phyloP scores from a whole-genome alignment of 1,140 invertebrate species.

The Sipha flava region DNA sequence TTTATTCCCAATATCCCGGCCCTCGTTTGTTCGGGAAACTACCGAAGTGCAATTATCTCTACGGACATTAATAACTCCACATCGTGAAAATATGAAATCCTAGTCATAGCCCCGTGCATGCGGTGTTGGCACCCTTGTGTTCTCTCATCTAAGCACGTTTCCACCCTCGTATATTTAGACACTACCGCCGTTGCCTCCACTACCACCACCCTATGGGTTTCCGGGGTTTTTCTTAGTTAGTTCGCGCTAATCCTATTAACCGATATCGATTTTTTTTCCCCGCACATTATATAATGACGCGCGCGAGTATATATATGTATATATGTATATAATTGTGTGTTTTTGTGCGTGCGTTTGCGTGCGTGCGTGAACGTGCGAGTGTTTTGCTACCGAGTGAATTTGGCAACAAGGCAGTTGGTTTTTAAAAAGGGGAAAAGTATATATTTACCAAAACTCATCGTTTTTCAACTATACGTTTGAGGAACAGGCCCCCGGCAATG shows the following conservation, averaged over 20 bases:
- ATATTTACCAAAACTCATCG: not conserved
- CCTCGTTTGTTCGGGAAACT: no score
- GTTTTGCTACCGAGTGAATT: not conserved
- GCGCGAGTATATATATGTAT: not conserved
- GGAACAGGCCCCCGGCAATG: no score
- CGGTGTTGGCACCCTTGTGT: slow-evolving; percentile 16
- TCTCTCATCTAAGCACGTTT: slow-evolving; percentile 18
- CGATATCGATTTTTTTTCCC: slow-evolving; percentile 31
- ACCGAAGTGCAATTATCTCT: no score
- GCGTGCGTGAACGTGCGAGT: not conserved
- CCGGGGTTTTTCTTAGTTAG: slow-evolving; percentile 32
- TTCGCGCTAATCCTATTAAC: slow-evolving; percentile 31
- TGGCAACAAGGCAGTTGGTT: slow-evolving; percentile 14
- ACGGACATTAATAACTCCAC: not conserved
- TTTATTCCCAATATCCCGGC: no score
- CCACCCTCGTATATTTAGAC: slow-evolving; percentile 28
- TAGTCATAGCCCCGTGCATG: not conserved
- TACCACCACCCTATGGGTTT: not conserved
- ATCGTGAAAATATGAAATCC: not conserved
- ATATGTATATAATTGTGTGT: not conserved
- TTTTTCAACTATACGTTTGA: no score
- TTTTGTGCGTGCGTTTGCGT: not conserved
- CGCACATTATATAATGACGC: slow-evolving; percentile 30
- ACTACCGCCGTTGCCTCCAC: not conserved
- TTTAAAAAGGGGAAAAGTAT: slow-evolving; percentile 26